Base-by-base conservation (phyloP, 2,113 vertebrate genomes). In the Pachyramphus minor region DNA sequence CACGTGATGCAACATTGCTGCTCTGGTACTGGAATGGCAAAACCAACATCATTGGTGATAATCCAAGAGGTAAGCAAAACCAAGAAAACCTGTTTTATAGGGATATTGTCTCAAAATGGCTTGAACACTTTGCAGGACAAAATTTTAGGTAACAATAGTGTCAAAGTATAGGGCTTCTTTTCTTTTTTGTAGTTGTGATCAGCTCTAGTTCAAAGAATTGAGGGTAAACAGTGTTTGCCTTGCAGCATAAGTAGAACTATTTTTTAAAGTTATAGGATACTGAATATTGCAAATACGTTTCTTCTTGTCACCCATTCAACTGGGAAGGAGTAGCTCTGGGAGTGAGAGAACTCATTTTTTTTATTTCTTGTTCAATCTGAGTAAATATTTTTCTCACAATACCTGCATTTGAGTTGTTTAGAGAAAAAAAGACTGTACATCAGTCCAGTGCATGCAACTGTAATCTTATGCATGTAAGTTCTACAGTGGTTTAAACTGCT, bases 11-110 rank as follows among this genome's bases (percentile, higher is more conserved):
- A 96, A 99, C 99, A 1, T 98, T 99, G 86, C 98, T 99, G 93
- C 98, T 99, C 81, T 99, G 99, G 99, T 99, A 99, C 97, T 99
- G 99, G 99, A 99, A 99, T 44, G 99, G 99, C 64, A 99, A 99
- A 97, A 98, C 97, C 97, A 98, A 93, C 96, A 98, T 98, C 85
- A 98, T 99, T 23, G 99, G 99, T 90, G 99, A 99, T 95, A 98
- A 98, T 80, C 97, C 98, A 19, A 98, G 98, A 93, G 98, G 99
- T 99, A 95, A 99, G 98, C 73, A 94, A 69, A 72, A 35, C 3
- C 18, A 98, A 91, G 82, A 84, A 18, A 35, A 6, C 1, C 21
- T 71, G 18, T 15, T 87, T 86, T 64, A 11, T 72, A 24, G 67
- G 35, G 84, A 47, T 11, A 6, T 27, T 83, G 66, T 35, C 72